A percentile compares a stretch with the other conserved stretches of the same genome.
Evolutionary conservation across 2,113 vertebrate genomes (phyloP).

Genomic region (Tylochromis polylepis): DNA sequence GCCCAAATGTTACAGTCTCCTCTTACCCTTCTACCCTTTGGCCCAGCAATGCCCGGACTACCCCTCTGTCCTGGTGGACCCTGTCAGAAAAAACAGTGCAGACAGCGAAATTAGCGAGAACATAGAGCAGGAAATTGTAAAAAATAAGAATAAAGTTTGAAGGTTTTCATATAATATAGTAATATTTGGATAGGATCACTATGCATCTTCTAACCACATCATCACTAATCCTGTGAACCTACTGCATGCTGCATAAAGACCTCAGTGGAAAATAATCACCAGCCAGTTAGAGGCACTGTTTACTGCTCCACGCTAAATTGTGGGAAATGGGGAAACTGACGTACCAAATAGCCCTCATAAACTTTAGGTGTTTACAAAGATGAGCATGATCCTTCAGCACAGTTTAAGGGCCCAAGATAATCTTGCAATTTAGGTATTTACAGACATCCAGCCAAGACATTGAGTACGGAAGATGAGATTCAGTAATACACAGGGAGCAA

Average conservation of each 20-base stretch:
- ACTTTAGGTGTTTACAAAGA: conserved; percentile 15
- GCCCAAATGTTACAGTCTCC: not conserved
- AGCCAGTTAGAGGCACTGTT: not conserved
- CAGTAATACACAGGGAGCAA: not conserved
- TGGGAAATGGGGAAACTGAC: not conserved
- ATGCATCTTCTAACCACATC: not conserved
- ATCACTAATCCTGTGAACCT: not conserved
- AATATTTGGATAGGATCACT: not conserved
- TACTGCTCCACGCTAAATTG: not conserved
- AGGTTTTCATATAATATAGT: not conserved
- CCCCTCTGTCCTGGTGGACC: conserved; percentile 83
- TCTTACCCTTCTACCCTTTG: conserved; percentile 90
- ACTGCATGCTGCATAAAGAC: not conserved
- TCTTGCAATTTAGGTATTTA: not conserved
- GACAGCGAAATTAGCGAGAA: not conserved
- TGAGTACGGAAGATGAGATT: not conserved
- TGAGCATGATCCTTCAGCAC: not conserved
- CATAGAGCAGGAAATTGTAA: not conserved
- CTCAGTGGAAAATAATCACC: not conserved
- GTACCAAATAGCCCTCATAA: not conserved
- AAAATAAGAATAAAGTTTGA: not conserved
- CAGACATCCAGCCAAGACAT: not conserved
- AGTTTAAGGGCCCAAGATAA: not conserved
- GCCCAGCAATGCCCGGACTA: conserved; percentile 76
- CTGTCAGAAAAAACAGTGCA: conserved; percentile 58